Base-by-base conservation (phyloP, 92 coral and sea anemone genomes). In the Epizoanthus rinbou region DNA sequence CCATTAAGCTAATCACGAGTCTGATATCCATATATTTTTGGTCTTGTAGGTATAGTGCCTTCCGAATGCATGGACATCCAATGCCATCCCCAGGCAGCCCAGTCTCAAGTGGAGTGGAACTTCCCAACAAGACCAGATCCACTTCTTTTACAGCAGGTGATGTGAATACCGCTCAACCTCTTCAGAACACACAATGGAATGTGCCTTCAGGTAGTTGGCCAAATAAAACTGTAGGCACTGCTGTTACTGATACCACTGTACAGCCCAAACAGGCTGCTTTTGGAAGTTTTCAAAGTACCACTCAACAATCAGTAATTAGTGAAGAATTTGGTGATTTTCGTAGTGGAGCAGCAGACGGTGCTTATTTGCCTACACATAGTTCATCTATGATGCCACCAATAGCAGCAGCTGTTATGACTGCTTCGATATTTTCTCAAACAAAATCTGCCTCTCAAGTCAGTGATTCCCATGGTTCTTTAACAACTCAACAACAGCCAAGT, bases 241-340 rank as follows among this genome's bases (percentile, higher is more conserved):
- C 57, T 6, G 43, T 65, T 63, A 18, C 25, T 35, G 64, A 69
- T 41, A 25, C 22, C 13, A 10, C 1, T 56, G 5, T 57, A n/a
- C 56, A 33, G 67, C 65, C 71, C 7, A 15, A 67, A 65, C 85
- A 80, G 79, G 54, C 56, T 6, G 85, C 25, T 28, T 73, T 74
- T 73, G 88, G 83, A 37, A 43, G 73, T 41, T 79, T 84, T 28
- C 88, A 57, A 35, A 80, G 86, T 66, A 81, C 64, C 57, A 9
- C 64, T 45, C 11, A 76, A 35, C 73, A 73, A 6, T 58, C 80
- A 21, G 57, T 75, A 45, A 14, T 62, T 39, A 56, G 58, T 54
- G 85, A 86, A 62, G 80, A 63, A n/a, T 58, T 79, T 80, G 75
- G 75, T 59, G 87, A 93, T 75, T 92, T 89, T 67, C 80, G 82